A percentile compares a stretch with the other conserved stretches of the same genome.
These are phyloP conservation scores for Takifugu flavidus DNA, from an alignment of 2,113 vertebrate genomes.

Conservation along the genomic window DNA sequence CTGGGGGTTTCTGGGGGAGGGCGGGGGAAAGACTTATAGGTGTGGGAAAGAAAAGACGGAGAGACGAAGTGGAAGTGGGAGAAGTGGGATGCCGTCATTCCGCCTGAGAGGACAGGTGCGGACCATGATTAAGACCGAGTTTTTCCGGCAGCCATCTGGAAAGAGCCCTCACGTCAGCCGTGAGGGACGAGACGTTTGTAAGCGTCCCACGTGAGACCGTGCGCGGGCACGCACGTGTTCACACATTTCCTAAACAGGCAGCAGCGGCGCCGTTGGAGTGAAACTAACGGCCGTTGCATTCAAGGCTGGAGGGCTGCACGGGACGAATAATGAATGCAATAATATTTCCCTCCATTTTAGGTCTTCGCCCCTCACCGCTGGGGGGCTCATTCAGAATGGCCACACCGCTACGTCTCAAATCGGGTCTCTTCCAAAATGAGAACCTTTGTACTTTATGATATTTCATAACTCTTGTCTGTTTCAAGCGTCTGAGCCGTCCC, in stretches of 20 bases:
- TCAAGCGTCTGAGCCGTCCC: slow-evolving; percentile 10
- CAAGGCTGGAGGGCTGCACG: slow-evolving; percentile 26
- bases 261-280: slow-evolving; percentile 20
- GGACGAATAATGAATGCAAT: slow-evolving; percentile 49
- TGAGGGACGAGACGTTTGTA: slow-evolving; percentile 59
- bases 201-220: slow-evolving; percentile 21
- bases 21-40: slow-evolving; percentile 35
- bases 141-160: slow-evolving; percentile 70
- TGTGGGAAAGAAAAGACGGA: slow-evolving; percentile 32
- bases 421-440: slow-evolving; percentile 47
- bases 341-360: slow-evolving; percentile 48
- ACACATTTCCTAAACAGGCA: background rate
- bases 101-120: slow-evolving; percentile 66
- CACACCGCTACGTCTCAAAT: slow-evolving; percentile 55
- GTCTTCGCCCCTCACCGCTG: slow-evolving; percentile 28
- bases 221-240: slow-evolving; percentile 1
- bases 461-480: slow-evolving; percentile 27
- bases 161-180: slow-evolving; percentile 50
- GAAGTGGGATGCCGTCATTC: slow-evolving; percentile 50
- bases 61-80: slow-evolving; percentile 41
- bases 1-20: background rate
- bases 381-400: slow-evolving; percentile 45
- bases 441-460: background rate
- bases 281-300: slow-evolving; percentile 40
- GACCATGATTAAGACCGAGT: slow-evolving; percentile 69